A percentile compares a stretch with the other conserved stretches of the same genome.
Evolutionary conservation across 92 coral and sea anemone species (phyloP).

Genomic region (Siderastrea siderea): DNA sequence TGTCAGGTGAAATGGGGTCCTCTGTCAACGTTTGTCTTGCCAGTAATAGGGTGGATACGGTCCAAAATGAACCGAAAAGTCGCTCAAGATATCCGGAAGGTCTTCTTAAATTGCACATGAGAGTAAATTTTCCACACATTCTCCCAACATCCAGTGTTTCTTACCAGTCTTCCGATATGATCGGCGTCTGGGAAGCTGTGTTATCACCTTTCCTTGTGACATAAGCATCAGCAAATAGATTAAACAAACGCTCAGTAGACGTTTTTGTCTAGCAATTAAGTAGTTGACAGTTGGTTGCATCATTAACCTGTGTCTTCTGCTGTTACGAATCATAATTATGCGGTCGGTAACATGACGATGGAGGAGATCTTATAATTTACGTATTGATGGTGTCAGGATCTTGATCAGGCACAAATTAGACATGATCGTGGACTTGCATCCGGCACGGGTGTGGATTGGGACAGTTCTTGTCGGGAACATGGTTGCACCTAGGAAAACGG

Average conservation of each 20-base stretch:
- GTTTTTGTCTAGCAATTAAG: conserved; percentile 39
- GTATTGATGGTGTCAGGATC: too few relatives aligned
- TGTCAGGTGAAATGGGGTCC: conserved; percentile 44
- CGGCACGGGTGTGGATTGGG: conserved; percentile 31
- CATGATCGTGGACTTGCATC: too few relatives aligned
- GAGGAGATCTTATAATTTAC: too few relatives aligned
- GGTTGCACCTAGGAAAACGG: conserved; percentile 68
- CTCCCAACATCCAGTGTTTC: conserved; percentile 64
- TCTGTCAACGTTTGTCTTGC: conserved; percentile 36
- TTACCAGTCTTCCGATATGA: conserved; percentile 47
- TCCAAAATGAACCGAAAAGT: conserved; percentile 38
- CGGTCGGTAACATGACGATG: too few relatives aligned
- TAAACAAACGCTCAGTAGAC: conserved; percentile 22
- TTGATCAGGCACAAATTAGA: too few relatives aligned
- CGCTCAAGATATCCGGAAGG: conserved; percentile 30
- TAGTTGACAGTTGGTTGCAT: conserved; percentile 31
- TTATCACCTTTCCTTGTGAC: conserved; percentile 18
- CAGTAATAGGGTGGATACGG: conserved; percentile 12
- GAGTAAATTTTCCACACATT: conserved; percentile 48
- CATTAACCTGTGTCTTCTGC: conserved; percentile 38
- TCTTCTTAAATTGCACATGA: conserved; percentile 44
- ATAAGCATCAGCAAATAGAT: conserved; percentile 22
- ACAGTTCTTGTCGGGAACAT: conserved; percentile 59
- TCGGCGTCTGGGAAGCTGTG: conserved; percentile 36
- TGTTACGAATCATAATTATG: conserved; percentile 21